Base-by-base conservation (phyloP, 2,797 vertebrate genomes). In the Enteromius mattozi region DNA sequence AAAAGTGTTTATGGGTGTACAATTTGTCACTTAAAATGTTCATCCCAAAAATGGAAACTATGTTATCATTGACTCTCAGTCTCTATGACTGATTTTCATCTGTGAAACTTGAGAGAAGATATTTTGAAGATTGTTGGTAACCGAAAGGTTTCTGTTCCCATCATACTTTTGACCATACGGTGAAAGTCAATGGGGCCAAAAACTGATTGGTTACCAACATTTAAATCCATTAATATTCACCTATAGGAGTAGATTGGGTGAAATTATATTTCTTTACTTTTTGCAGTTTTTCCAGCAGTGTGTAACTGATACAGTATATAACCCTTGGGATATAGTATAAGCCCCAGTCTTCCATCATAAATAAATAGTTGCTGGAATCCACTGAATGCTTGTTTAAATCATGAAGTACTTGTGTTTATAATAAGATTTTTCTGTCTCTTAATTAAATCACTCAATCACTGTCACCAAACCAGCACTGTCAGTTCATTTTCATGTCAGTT, bases 401-500 rank as follows among this genome's bases (percentile, higher is more conserved):
- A 61, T 61, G 12, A 61, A 61, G 24, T 63, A 16, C 27, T 65
- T 16, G 14, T 16, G 14, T 16, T 30, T 16, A 47, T n/a, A 66
- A 33, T 49, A 65, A 16, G 61, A 66, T 47, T 49, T 33, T 66
- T 13, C 40, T 30, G 8, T 42, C 9, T 42, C 10, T 10, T 9
- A 42, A 42, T 9, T 42, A 12, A 10, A 42, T 42, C 42, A 9
- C 42, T 42, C 2, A 42, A 12, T 42, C 27, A n/a, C 80, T 71
- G 56, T n/a, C 59, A 37, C 27, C 30, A 75, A 37, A 21, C n/a
- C 76, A 14, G 77, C 56, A 78, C 17, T 47, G 72, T 56, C 33
- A 69, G 61, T 83, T 69, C 6, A 54, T 76, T 77, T 59, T 56
- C 47, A 42, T 54, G 17, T 51, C 74, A 68, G 51, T 56, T 83